phyloP scores from a whole-genome alignment of 1,140 invertebrate genomes.

The Pseudachorutes palmiensis region DNA sequence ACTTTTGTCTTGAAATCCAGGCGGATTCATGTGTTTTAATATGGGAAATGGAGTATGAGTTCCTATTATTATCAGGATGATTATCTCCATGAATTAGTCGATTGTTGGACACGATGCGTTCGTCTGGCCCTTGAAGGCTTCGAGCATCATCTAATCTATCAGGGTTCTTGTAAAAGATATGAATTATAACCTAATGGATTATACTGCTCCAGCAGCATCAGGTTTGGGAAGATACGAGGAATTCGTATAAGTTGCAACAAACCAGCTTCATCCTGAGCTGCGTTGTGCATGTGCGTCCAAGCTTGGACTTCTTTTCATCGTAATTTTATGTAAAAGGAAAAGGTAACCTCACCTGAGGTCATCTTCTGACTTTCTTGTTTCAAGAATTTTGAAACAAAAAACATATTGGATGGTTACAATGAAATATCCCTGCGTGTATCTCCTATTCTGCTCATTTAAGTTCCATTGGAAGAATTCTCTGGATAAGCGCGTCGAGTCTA shows the following conservation, averaged over 20 bases:
- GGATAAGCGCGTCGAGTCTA: neutral
- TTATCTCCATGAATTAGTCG: slow-evolving; percentile 4
- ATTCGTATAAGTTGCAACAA: neutral
- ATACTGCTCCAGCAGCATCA: neutral
- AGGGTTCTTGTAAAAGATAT: neutral
- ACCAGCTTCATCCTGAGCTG: neutral
- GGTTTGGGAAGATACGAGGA: neutral
- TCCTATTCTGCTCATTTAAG: no score
- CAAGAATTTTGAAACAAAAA: slow-evolving; percentile 1
- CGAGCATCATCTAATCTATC: slow-evolving; percentile 3
- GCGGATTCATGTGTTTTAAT: no score
- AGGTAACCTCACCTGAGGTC: slow-evolving; percentile 4
- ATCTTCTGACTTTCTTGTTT: slow-evolving; percentile 7
- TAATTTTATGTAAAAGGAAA: slow-evolving; percentile 9
- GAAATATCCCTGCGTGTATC: no score
- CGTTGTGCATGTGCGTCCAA: neutral
- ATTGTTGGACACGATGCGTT: neutral
- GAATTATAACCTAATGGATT: slow-evolving; percentile 6
- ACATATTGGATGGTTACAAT: neutral
- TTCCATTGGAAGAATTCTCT: neutral
- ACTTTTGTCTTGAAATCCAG: no score
- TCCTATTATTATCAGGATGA: neutral
- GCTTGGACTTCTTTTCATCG: neutral
- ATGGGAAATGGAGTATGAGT: no score
- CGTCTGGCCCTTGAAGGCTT: neutral